phyloP scores from a whole-genome alignment of 2,797 vertebrate species.

The Poecilia gillii region DNA sequence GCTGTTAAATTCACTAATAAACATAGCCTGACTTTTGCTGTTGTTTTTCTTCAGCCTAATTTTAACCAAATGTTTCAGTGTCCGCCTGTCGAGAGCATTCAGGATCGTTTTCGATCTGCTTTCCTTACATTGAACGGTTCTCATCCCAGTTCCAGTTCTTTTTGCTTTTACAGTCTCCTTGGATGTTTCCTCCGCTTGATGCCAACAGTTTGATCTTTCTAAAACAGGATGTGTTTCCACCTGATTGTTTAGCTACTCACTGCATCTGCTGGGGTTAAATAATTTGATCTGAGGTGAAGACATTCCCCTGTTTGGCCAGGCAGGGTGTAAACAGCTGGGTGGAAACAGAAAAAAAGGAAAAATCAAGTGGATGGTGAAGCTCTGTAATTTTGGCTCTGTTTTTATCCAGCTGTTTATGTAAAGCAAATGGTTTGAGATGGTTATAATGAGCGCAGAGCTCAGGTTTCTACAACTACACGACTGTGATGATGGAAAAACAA shows the following conservation, averaged over 20 bases:
- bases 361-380: neutral
- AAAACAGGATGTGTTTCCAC: neutral
- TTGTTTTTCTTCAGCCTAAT: neutral
- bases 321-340: neutral
- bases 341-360: neutral
- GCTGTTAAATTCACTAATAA: neutral
- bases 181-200: neutral
- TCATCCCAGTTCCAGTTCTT: neutral
- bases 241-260: neutral
- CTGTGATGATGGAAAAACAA: constrained; percentile 10
- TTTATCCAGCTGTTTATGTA: constrained; percentile 6
- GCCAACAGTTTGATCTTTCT: neutral
- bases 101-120: neutral
- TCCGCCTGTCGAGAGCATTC: neutral
- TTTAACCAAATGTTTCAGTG: neutral
- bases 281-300: neutral
- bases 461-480: neutral
- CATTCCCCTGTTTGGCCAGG: neutral
- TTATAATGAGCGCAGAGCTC: neutral
- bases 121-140: neutral
- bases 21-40: neutral
- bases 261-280: neutral
- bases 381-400: neutral
- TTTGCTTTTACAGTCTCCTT: too few species aligned
- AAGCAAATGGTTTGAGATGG: neutral